Conservation (phyloP, 2,113 vertebrate genomes). For the Oceanites oceanicus region DNA sequence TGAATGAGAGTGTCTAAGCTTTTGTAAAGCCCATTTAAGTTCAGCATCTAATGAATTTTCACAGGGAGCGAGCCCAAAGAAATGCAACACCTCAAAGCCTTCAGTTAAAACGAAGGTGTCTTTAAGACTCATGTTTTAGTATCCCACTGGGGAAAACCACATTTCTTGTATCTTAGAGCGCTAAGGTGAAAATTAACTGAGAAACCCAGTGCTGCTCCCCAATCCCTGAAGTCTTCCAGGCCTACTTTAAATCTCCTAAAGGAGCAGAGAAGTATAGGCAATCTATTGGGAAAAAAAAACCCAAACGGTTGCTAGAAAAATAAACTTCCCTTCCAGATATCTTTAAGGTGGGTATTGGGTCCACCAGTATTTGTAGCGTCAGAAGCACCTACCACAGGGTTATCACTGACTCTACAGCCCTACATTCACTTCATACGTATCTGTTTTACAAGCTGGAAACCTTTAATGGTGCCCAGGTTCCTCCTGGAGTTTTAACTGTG, state of each 20-base stretch:
- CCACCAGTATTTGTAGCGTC: neutral
- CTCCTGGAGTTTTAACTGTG: neutral
- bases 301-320: neutral
- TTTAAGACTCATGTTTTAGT: neutral
- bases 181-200: neutral
- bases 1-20: neutral
- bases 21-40: neutral
- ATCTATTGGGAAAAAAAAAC: rapidly evolving
- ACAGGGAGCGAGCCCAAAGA: neutral
- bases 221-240: neutral
- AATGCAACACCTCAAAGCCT: neutral
- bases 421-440: neutral
- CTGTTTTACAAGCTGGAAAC: neutral
- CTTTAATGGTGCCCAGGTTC: neutral
- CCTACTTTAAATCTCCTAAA: neutral
- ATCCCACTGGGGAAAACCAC: neutral
- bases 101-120: neutral
- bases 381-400: neutral
- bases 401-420: neutral
- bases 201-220: neutral
- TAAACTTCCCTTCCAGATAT: neutral
- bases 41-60: neutral
- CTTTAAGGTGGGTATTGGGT: neutral
- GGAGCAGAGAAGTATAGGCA: neutral
- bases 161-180: rapidly evolving